These are phyloP conservation scores for Palythoa grandiflora DNA, from an alignment of 92 coral and sea anemone genomes.

Conservation along the genomic window DNA sequence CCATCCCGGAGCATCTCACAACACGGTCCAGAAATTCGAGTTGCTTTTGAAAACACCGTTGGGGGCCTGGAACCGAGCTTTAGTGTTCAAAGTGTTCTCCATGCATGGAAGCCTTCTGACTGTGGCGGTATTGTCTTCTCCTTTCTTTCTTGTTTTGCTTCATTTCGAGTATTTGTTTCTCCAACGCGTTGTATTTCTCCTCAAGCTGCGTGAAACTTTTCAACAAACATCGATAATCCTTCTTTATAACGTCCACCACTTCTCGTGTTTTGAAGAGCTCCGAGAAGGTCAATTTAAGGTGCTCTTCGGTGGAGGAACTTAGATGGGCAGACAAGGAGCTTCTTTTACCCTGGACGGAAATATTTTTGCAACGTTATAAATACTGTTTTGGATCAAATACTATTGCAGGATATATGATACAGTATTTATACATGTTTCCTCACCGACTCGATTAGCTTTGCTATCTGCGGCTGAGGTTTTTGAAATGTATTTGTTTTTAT, in stretches of 20 bases:
- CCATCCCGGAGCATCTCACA: too few relatives aligned
- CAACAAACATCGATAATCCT: neutral
- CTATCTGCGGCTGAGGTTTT: too few relatives aligned
- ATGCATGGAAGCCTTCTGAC: neutral
- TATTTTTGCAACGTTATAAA: neutral
- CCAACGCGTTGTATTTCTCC: slow-evolving; percentile 16
- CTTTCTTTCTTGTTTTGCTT: neutral
- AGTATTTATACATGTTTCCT: too few relatives aligned
- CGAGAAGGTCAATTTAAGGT: neutral
- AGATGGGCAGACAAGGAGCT: slow-evolving; percentile 9
- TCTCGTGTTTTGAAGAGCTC: slow-evolving; percentile 15
- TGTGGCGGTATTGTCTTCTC: neutral
- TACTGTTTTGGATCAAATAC: neutral
- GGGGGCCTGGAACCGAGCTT: neutral
- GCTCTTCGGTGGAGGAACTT: neutral
- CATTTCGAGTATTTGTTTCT: slow-evolving; percentile 10
- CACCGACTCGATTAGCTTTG: too few relatives aligned
- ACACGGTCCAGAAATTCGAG: too few relatives aligned
- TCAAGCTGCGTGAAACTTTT: neutral
- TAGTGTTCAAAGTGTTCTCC: neutral
- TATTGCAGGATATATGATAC: neutral
- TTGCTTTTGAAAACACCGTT: neutral
- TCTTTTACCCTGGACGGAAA: slow-evolving; percentile 2
- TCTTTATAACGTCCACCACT: neutral
- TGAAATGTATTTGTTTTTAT: too few relatives aligned